phyloP scores from a whole-genome alignment of 2,888 invertebrate genomes.

The Ormyrus nitidulus region DNA sequence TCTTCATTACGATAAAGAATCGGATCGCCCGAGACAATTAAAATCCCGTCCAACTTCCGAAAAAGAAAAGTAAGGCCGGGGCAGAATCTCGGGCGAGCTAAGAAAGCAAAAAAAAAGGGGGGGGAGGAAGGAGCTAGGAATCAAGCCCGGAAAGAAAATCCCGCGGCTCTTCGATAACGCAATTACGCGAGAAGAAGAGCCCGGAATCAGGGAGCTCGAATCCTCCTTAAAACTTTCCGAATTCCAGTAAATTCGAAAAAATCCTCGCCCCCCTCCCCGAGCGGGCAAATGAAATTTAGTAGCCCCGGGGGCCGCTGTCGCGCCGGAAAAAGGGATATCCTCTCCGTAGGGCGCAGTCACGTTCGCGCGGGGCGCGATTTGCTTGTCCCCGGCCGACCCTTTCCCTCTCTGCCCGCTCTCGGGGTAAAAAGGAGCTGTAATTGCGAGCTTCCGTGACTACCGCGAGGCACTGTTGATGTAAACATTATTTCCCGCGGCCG shows the following conservation, averaged over 20 bases:
- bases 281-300: conserved; percentile 53
- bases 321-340: conserved; percentile 23
- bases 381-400: conserved; percentile 23
- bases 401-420: not conserved
- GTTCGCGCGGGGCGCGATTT: conserved; percentile 39
- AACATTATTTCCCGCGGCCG: too few species aligned
- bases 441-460: too few species aligned
- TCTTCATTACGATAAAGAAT: too few species aligned
- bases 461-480: too few species aligned
- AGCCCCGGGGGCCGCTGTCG: conserved; percentile 22
- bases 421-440: too few species aligned
- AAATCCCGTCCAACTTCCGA: too few species aligned
- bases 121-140: not conserved
- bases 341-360: conserved; percentile 26
- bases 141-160: not conserved
- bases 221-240: not conserved
- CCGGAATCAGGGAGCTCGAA: not conserved
- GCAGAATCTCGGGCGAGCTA: too few species aligned
- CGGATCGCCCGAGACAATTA: too few species aligned
- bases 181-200: conserved; percentile 2
- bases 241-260: conserved; percentile 28
- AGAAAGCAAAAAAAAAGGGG: too few species aligned
- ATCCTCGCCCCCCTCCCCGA: not conserved
- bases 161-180: not conserved
- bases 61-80: too few species aligned